Evolutionary conservation across 1,140 invertebrate genomes (phyloP), one percentile per base, ranked within the genome.

Genomic region (Drosophila yakuba): DNA sequence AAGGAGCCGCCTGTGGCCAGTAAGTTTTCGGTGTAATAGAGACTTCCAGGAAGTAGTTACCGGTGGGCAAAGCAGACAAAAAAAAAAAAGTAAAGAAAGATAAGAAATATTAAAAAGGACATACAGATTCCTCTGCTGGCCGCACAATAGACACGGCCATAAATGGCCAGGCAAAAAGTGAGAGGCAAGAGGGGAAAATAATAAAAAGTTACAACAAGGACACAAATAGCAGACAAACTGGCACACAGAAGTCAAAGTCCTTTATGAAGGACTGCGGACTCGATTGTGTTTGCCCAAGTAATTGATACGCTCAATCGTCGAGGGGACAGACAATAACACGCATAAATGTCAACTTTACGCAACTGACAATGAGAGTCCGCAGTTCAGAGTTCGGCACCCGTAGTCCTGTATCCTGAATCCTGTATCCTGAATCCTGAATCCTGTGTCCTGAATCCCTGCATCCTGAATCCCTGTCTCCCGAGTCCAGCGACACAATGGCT

Each of bases 241-340:
- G 58, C 23, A 28, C 38, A 61, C 52, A 56, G 55, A 28, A 67
- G 74, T 54, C 55, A 60, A 69, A 54, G 51, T 51, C 50, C 51
- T 51, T 61, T 60, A 54, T 74, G 52, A 68, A 68, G 62, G 57
- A 43, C 73, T 69, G 62, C 58, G 76, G 74, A 75, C 55, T 71
- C 61, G 76, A 84, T 88, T 88, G 84, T 88, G 84, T 88, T 88
- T 88, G 84, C 41, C 80, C 61, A 84, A 89, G 84, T 89, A 89
- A 89, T 89, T 88, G 84, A 88, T 89, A 89, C 79, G 84, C 83
- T 88, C 83, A 75, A 60, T 88, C 67, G 82, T 67, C 60, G 28
- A 36, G 45, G 39, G 41, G 41, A 44, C 32, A 23, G 63, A 66
- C 81, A 84, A 85, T 76, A 73, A 85, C 73, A 76, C 76, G 78